Conservation (phyloP, 2,113 vertebrate species). For the Stigmatopora argus region DNA sequence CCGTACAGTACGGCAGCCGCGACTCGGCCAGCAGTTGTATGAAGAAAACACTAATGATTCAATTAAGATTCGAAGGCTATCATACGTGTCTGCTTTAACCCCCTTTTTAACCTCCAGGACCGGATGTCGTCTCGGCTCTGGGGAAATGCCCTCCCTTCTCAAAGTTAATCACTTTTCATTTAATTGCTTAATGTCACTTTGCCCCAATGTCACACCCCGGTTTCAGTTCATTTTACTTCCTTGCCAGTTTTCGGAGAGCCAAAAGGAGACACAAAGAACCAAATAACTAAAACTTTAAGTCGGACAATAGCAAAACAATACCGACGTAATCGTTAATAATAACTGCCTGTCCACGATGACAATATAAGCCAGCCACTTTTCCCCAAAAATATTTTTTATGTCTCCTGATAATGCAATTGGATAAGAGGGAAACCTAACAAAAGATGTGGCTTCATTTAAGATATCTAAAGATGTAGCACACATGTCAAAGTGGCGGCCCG, state of each 20-base stretch:
- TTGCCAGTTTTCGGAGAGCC: conserved; percentile 62
- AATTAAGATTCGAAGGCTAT: neutral
- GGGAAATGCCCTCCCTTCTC: conserved; percentile 56
- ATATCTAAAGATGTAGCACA: too few relatives aligned
- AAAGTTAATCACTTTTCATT: conserved; percentile 73
- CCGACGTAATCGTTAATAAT: too few relatives aligned
- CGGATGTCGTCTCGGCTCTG: conserved; percentile 28
- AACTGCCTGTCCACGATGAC: too few relatives aligned
- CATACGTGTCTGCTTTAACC: conserved; percentile 22
- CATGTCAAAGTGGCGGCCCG: too few relatives aligned
- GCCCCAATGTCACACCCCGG: conserved; percentile 56
- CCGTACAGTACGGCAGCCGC: conserved; percentile 46
- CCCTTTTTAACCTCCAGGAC: conserved; percentile 17
- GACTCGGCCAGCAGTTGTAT: conserved; percentile 34
- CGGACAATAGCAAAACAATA: too few relatives aligned
- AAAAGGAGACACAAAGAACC: conserved; percentile 40
- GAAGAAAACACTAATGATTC: conserved; percentile 37
- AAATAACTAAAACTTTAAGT: neutral
- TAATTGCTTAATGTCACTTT: conserved; percentile 71
- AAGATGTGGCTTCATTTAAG: too few relatives aligned
- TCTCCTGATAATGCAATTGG: too few relatives aligned
- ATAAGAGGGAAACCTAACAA: too few relatives aligned
- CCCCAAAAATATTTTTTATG: too few relatives aligned
- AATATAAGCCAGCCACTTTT: too few relatives aligned
- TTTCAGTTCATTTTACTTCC: conserved; percentile 70